A percentile compares a stretch with the other conserved stretches of the same genome.
Evolutionary conservation across 2,888 invertebrate species (phyloP).

Genomic region (Halictus quadricinctus): DNA sequence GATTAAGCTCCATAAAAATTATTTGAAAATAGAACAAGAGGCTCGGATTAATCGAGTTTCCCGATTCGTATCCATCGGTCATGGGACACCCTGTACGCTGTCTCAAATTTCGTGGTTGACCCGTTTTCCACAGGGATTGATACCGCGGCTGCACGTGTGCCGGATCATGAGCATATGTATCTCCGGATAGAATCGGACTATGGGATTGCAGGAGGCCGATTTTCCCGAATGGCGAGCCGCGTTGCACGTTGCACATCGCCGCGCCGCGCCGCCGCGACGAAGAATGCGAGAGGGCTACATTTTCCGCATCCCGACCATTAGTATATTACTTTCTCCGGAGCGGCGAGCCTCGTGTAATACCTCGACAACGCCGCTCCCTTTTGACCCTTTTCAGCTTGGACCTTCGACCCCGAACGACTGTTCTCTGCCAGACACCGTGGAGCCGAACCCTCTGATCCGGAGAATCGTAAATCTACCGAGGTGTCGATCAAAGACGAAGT

Average conservation of each 20-base stretch:
- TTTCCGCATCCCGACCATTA: conserved; percentile 35
- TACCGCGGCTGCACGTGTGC: not conserved
- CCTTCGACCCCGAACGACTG: not conserved
- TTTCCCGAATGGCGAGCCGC: conserved; percentile 17
- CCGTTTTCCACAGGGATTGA: conserved; percentile 4
- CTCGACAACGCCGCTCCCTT: conserved; percentile 23
- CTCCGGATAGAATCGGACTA: not conserved
- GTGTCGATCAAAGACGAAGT: conserved; percentile 8
- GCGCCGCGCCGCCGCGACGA: not conserved
- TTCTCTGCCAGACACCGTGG: not conserved
- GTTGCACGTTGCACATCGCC: not conserved
- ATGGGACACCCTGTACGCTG: not conserved
- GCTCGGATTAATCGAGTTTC: too few species aligned
- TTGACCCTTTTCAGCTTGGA: conserved; percentile 4
- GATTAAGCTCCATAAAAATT: not conserved
- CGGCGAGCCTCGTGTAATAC: not conserved
- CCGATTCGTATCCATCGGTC: too few species aligned
- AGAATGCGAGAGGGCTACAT: conserved; percentile 32
- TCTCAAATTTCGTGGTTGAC: not conserved
- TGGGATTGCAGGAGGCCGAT: conserved; percentile 11
- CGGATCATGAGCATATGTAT: not conserved
- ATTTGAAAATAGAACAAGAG: too few species aligned
- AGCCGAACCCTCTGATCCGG: not conserved
- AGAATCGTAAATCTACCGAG: conserved; percentile 11
- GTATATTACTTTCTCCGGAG: conserved; percentile 43